Evolutionary conservation across 2,113 vertebrate genomes (phyloP), one percentile per base, ranked within the genome.

Genomic region (Martes martes): DNA sequence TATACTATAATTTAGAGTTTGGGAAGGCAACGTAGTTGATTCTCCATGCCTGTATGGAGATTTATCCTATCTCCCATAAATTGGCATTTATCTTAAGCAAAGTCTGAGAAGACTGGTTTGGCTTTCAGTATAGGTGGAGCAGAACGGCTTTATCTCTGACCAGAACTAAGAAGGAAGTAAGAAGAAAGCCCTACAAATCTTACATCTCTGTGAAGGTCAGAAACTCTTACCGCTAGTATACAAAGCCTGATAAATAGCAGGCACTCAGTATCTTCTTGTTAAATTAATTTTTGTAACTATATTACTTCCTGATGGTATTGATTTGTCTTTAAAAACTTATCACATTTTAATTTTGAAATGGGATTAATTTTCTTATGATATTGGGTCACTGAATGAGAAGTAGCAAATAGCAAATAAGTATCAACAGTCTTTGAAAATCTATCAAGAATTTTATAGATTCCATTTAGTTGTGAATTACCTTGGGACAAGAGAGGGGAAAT

Each of bases 331-430:
- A 78, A 96, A 67, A 79, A 63, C 0, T 39, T 88, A 85, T 10
- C 11, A 31, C 21, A 11, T 69, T 96, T 93, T 95, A 89, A 81
- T 95, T 93, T 88, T 42, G 31, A 96, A 91, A 93, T 45, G 16
- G 42, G 19, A 89, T 52, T 33, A 6, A 65, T n/a, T 94, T 84
- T 92, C 47, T 86, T 55, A 94, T 50, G 36, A 80, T 55, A 91
- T 39, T 84, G 21, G 36, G 33, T 23, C 11, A 61, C 4, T 42
- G 88, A 59, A 52, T 67, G 42, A 92, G 19, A 95, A 87, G 74
- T 14, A 73, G n/a, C 9, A 71, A 84, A 33, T 21, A 28, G 11
- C 24, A 88, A 13, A 78, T 87, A 79, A 65, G 4, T 47, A 85
- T 33, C 65, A 3, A 26, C 9, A 65, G 21, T 85, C 69, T 81